A percentile compares a stretch with the other conserved stretches of the same genome.
Evolutionary conservation across 2,797 vertebrate species (phyloP).

Genomic region (Chromis chromis): DNA sequence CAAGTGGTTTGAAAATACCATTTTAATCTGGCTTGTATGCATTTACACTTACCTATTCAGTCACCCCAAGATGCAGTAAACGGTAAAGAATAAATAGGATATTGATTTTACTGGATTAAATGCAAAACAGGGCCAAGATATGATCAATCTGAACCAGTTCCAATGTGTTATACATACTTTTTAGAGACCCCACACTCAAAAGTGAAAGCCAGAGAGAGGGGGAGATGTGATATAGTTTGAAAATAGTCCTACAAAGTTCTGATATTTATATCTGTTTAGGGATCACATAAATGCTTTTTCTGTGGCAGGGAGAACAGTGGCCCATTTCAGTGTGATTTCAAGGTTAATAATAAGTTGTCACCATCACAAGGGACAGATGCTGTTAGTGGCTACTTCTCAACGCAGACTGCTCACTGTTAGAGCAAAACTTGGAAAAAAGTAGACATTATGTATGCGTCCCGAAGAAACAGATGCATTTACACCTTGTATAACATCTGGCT

Average conservation of each 20-base stretch:
- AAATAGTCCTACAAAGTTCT: neutral
- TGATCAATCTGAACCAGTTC: neutral
- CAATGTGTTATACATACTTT: neutral
- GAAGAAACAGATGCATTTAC: neutral
- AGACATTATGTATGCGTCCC: neutral
- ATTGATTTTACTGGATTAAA: neutral
- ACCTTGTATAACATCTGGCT: neutral
- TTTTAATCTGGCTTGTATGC: neutral
- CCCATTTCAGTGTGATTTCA: neutral
- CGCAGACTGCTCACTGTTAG: neutral
- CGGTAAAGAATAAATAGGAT: neutral
- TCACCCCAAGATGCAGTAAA: neutral
- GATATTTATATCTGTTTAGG: neutral
- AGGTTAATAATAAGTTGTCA: neutral
- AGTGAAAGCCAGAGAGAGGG: neutral
- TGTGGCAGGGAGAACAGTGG: neutral
- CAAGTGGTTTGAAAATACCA: neutral
- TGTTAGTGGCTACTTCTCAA: neutral
- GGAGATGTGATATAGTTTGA: neutral
- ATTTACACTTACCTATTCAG: neutral
- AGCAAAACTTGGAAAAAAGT: slow-evolving; percentile 3
- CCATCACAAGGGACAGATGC: neutral
- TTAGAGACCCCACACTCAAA: neutral
- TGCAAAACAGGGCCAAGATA: neutral
- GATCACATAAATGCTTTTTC: neutral